A percentile compares a stretch with the other conserved stretches of the same genome.
Conservation (phyloP, 92 coral and sea anemone species). For the Palythoa heliodiscus region DNA sequence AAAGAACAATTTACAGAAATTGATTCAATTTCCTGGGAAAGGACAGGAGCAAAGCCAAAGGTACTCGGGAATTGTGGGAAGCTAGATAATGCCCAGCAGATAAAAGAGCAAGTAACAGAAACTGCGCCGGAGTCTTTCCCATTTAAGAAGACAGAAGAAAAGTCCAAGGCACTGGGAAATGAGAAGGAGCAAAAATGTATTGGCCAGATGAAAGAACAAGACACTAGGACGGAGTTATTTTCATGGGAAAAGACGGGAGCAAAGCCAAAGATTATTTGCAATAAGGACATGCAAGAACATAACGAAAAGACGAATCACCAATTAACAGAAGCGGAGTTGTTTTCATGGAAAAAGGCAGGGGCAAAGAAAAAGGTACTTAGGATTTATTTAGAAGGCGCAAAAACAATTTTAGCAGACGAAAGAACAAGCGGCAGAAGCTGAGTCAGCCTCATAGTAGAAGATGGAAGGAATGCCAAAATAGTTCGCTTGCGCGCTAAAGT, state of each 20-base stretch:
- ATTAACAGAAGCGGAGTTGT: not conserved
- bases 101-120: not conserved
- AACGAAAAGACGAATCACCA: not conserved
- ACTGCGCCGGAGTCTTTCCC: not conserved
- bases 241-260: not conserved
- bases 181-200: not conserved
- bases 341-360: conserved; percentile 13
- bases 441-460: no score
- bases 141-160: not conserved
- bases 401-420: no score
- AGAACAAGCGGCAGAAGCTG: no score
- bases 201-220: not conserved
- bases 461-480: no score
- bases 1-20: not conserved
- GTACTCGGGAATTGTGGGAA: not conserved
- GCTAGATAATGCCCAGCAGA: not conserved
- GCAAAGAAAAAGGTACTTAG: conserved; percentile 15
- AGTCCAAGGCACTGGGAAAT: not conserved
- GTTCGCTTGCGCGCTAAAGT: no score
- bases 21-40: conserved; percentile 7
- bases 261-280: not conserved
- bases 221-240: not conserved
- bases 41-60: conserved; percentile 27
- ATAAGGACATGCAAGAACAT: not conserved
- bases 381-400: no score